These are phyloP conservation scores for Rhagologus leucostigma DNA, from an alignment of 2,113 vertebrate species.

Conservation along the genomic window DNA sequence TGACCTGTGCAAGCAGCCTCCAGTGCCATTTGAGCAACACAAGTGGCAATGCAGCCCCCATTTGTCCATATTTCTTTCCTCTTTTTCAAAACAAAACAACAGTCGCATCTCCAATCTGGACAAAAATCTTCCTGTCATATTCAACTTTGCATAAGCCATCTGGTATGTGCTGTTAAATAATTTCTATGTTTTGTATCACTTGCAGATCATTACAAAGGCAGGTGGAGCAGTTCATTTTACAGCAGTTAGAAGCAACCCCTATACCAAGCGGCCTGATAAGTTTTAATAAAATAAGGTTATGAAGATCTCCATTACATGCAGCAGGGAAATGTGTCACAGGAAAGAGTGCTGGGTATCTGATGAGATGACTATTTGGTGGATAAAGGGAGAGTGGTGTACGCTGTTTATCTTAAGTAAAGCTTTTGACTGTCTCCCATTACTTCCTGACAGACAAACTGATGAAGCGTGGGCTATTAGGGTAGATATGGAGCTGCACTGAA, in stretches of 20 bases:
- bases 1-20: background rate
- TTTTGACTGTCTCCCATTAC: background rate
- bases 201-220: background rate
- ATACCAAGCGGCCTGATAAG: background rate
- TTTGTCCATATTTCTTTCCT: background rate
- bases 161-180: background rate
- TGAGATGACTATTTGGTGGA: background rate
- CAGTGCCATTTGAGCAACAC: background rate
- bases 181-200: background rate
- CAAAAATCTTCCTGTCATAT: background rate
- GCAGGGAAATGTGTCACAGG: background rate
- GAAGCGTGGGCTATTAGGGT: background rate
- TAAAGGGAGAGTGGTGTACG: background rate
- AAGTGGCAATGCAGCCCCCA: background rate
- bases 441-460: background rate
- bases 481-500: background rate
- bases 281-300: background rate
- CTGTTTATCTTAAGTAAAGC: background rate
- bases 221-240: background rate
- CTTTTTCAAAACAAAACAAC: background rate
- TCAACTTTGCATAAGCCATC: background rate
- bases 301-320: background rate
- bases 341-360: background rate
- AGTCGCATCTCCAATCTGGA: background rate
- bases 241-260: background rate